Conservation (phyloP, 2,797 vertebrate genomes). For the Phoxinus dragarum region DNA sequence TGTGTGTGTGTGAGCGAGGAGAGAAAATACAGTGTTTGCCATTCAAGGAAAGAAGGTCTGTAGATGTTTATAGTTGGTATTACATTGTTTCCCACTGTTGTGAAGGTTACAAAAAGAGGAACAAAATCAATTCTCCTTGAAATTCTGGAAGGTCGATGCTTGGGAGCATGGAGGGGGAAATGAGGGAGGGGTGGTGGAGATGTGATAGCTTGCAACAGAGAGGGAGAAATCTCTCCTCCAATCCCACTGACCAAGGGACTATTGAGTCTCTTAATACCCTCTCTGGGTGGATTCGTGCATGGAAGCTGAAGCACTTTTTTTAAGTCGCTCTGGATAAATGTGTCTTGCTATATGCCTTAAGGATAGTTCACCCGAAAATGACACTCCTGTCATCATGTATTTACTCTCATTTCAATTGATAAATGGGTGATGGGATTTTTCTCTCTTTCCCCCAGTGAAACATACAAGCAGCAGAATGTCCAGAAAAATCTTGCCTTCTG, state of each 20-base stretch:
- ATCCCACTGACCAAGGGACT: constrained; percentile 40
- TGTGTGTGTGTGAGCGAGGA: constrained; percentile 1
- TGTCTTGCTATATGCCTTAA: constrained; percentile 16
- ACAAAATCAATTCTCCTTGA: constrained; percentile 81
- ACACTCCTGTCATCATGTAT: constrained; percentile 4
- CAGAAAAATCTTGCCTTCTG: not conserved
- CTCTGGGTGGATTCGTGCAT: constrained; percentile 23
- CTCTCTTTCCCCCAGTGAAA: not conserved
- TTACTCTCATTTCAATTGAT: constrained; percentile 18
- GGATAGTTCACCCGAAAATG: constrained; percentile 21
- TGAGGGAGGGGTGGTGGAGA: constrained; percentile 46
- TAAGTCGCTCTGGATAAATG: constrained; percentile 23
- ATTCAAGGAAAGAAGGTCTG: constrained; percentile 71
- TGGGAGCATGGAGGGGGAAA: constrained; percentile 46
- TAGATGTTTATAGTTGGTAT: constrained; percentile 67
- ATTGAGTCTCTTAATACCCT: constrained; percentile 36
- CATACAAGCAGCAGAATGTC: not conserved
- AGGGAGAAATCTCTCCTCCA: constrained; percentile 33
- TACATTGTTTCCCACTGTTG: constrained; percentile 67
- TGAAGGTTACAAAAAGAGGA: constrained; percentile 73
- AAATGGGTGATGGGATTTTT: not conserved
- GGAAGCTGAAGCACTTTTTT: constrained; percentile 7
- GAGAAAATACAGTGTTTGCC: constrained; percentile 60
- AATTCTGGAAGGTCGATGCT: constrained; percentile 77
- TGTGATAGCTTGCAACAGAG: constrained; percentile 59